Base-by-base conservation (phyloP, 2,888 invertebrate species). In the Drosophila cognata region DNA sequence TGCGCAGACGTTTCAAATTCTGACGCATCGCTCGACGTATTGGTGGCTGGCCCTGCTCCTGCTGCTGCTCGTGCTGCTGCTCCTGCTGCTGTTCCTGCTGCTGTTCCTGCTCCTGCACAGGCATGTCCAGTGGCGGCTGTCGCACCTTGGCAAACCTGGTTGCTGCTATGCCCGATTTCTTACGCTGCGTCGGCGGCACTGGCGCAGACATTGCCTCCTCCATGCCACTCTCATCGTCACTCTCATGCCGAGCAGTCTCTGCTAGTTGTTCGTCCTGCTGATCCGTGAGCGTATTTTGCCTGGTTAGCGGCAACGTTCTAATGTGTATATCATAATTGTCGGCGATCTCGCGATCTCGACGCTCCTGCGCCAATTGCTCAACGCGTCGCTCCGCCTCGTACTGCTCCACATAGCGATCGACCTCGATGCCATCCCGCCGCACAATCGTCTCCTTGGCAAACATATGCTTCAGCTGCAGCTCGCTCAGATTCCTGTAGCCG, bases 401-500 rank as follows among this genome's bases (percentile, higher is more conserved):
- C 21, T 90, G 91, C 10, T 88, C 71, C 38, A 92, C 90, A 69
- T 93, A 93, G 31, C 89, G 87, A 18, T 89, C 88, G 35, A 93
- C 90, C 48, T 91, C 85, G 38, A 93, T 93, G 63, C 72, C 81
- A n/a, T 93, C 93, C 33, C 78, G 83, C 2, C 89, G 88, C 0
- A 93, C 81, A 1, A 89, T 82, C 4, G 92, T 92, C 62, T 92
- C 92, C 72, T 88, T 92, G 33, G 88, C 87, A 38, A 93, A 91
- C 52, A 93, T 78, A 78, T 92, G 87, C 68, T 91, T 93, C 10
- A 93, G 65, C 28, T 91, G 90, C 64, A 93, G 89, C 31, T 92
- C 92, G n/a, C 91, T 88, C 3, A 92, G 70, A 43, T 92, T 92
- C 64, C 91, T 92, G 74, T 92, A 93, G 61, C 92, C 90, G 29